Evolutionary conservation across 2,113 vertebrate species (phyloP), one percentile per base, ranked within the genome.

Genomic region (Gasterosteus nipponicus): DNA sequence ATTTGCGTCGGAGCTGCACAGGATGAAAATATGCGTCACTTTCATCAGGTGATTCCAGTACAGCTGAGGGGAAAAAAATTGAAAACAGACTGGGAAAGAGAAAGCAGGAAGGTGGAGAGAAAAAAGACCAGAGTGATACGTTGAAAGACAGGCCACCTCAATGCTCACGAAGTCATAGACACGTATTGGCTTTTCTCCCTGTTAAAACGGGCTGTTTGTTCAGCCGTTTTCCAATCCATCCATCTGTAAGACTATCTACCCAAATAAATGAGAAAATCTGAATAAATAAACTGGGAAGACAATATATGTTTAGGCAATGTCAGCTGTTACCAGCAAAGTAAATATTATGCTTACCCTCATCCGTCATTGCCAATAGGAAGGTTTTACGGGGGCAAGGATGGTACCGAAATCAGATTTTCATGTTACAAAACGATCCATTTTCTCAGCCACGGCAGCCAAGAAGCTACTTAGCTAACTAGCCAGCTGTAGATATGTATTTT

Each of bases 11-110:
- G 41, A 1, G 39, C 58, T 58, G 35, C 46, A 26, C n/a, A 65
- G 57, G 73, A 59, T 44, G 68, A 81, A 75, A 75, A 69, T 53
- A 57, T 22, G 5, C 39, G 46, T 79, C 69, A 16, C 35, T 44
- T 79, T 85, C 76, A 75, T 71, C 86, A 74, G 73, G 73, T 82
- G 73, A 82, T 77, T 82, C 62, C 56, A 12, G 53, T 33, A 22
- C 31, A 58, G 51, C 5, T 46, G 42, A 65, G 26, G 10, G 26
- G 10, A 41, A 8, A 10, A 12, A 69, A 80, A 80, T 60, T 63
- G 44, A 76, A 87, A 77, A 77, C 73, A 68, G 69, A 82, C 29
- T 79, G 51, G 54, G 8, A 57, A 39, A 39, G 31, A 41, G 2
- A 69, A 26, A 9, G 10, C 31, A 29, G 22, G n/a, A 8, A 16